phyloP scores from a whole-genome alignment of 1,140 invertebrate species.

The Cecropterus lyciades region DNA sequence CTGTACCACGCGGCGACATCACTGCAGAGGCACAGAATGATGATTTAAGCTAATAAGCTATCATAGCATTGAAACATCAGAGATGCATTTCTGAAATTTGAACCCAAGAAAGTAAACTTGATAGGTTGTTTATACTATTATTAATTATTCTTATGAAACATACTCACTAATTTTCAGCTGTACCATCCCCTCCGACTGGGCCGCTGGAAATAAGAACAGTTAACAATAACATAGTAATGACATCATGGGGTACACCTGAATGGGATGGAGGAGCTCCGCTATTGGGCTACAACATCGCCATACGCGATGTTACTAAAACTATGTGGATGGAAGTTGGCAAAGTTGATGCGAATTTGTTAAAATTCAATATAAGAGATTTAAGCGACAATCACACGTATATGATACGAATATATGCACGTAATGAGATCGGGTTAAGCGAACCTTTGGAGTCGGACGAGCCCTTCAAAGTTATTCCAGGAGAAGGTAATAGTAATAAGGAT shows the following conservation, averaged over 20 bases:
- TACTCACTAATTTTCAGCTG: slow-evolving; percentile 85
- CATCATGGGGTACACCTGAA: slow-evolving; percentile 97
- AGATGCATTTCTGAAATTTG: too few relatives aligned
- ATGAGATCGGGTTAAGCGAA: slow-evolving; percentile 97
- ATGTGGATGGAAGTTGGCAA: slow-evolving; percentile 98
- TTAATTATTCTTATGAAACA: too few relatives aligned
- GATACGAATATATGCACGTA: slow-evolving; percentile 95
- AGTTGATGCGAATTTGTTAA: slow-evolving; percentile 92
- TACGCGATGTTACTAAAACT: slow-evolving; percentile 95
- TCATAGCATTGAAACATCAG: too few relatives aligned
- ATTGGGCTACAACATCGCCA: slow-evolving; percentile 96
- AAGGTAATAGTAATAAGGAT: slow-evolving; percentile 85
- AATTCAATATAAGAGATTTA: slow-evolving; percentile 93
- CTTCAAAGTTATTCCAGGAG: slow-evolving; percentile 92
- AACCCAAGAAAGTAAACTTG: too few relatives aligned
- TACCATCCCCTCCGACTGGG: slow-evolving; percentile 95
- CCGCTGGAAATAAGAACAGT: slow-evolving; percentile 93
- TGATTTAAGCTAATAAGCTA: too few relatives aligned
- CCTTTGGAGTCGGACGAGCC: slow-evolving; percentile 97
- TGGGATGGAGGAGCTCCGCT: slow-evolving; percentile 96
- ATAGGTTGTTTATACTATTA: too few relatives aligned
- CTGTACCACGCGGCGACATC: too few relatives aligned
- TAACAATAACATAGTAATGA: slow-evolving; percentile 92
- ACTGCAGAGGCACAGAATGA: too few relatives aligned
- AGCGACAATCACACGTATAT: slow-evolving; percentile 96